A percentile compares a stretch with the other conserved stretches of the same genome.
Conservation (phyloP, 2,797 vertebrate species). For the Salmo trutta region DNA sequence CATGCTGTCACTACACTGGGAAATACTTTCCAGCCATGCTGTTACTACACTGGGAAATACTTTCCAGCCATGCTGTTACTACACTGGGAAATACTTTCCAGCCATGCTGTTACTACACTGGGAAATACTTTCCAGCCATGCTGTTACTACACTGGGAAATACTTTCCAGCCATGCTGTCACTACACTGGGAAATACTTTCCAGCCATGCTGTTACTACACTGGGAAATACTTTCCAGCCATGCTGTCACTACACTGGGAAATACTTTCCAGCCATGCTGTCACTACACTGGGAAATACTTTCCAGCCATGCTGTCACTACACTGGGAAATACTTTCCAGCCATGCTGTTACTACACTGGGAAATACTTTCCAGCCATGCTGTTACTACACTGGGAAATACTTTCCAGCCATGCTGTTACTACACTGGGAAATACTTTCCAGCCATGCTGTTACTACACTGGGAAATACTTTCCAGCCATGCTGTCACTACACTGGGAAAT, state of each 20-base stretch:
- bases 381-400: not conserved
- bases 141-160: not conserved
- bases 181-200: not conserved
- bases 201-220: not conserved
- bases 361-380: not conserved
- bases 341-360: not conserved
- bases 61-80: not conserved
- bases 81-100: not conserved
- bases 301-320: not conserved
- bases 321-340: not conserved
- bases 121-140: not conserved
- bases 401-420: not conserved
- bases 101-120: not conserved
- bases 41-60: not conserved
- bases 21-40: not conserved
- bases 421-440: not conserved
- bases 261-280: not conserved
- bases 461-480: not conserved
- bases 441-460: not conserved
- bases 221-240: not conserved
- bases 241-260: not conserved
- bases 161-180: not conserved
- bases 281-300: not conserved
- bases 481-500: not conserved
- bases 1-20: not conserved